These are phyloP conservation scores for Lipotes vexillifer DNA, from an alignment of 2,113 vertebrate genomes.

Conservation along the genomic window DNA sequence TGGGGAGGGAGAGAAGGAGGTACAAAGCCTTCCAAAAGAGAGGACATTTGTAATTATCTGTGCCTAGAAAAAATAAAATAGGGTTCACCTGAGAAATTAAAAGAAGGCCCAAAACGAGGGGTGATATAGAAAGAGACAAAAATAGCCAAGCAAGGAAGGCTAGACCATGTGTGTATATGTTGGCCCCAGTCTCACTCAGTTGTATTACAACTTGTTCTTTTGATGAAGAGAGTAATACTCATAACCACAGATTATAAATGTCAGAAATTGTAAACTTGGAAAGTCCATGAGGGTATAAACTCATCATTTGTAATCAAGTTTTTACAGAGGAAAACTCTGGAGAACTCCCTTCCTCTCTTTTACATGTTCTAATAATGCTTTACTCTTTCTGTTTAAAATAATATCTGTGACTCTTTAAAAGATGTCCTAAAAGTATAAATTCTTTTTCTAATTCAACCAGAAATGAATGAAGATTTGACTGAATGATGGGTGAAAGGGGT, in stretches of 20 bases:
- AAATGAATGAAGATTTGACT: not conserved
- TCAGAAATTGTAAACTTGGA: not conserved
- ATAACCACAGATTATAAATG: not conserved
- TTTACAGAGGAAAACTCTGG: not conserved
- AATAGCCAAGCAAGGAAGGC: not conserved
- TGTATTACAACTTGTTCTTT: not conserved
- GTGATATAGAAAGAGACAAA: not conserved
- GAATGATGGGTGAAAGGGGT: not conserved
- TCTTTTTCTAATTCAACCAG: not conserved
- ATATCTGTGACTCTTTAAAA: not conserved
- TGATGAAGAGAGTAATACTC: not conserved
- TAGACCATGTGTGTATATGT: fast-evolving
- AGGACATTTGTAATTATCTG: not conserved
- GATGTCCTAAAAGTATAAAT: not conserved
- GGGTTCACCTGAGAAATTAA: not conserved
- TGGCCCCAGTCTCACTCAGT: not conserved
- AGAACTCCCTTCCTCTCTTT: not conserved
- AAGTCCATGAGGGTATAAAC: not conserved
- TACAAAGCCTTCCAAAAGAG: not conserved
- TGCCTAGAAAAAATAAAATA: not conserved
- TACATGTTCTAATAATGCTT: not conserved
- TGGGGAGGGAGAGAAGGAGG: not conserved
- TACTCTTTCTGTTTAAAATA: not conserved
- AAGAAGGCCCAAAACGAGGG: too few relatives aligned
- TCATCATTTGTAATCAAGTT: not conserved